phyloP scores from a whole-genome alignment of 2,797 vertebrate species.

The Microctenopoma steveboyesi region DNA sequence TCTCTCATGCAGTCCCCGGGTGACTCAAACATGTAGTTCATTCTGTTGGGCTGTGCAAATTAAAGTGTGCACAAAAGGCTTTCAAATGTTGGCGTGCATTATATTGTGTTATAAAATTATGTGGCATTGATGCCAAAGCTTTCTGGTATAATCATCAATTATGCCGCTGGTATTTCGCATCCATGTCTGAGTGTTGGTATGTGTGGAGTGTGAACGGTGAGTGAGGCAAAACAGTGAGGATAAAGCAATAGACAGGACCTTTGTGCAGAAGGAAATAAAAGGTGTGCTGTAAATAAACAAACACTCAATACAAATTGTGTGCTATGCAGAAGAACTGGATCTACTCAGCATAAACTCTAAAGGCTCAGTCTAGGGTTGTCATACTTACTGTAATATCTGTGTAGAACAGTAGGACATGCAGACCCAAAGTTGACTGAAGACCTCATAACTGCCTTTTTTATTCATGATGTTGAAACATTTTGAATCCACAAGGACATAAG shows the following conservation, averaged over 20 bases:
- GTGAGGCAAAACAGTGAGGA: constrained; percentile 50
- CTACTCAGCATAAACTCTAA: constrained; percentile 48
- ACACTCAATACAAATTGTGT: constrained; percentile 29
- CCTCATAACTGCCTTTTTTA: constrained; percentile 34
- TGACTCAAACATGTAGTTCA: constrained; percentile 71
- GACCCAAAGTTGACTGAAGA: constrained; percentile 41
- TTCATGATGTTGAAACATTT: constrained; percentile 38
- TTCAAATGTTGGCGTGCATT: constrained; percentile 52
- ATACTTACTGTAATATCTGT: constrained; percentile 52
- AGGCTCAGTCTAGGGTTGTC: constrained; percentile 37
- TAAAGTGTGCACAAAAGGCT: constrained; percentile 63
- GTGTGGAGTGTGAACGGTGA: constrained; percentile 20
- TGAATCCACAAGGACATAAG: constrained; percentile 1
- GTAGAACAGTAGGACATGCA: constrained; percentile 26
- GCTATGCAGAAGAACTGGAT: constrained; percentile 19
- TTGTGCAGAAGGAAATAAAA: constrained; percentile 43
- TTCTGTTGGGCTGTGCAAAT: constrained; percentile 58
- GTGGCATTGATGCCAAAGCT: constrained; percentile 61
- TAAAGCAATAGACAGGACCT: constrained; percentile 50
- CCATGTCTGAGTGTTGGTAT: constrained; percentile 38
- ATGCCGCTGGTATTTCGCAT: constrained; percentile 48
- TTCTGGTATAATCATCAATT: constrained; percentile 65
- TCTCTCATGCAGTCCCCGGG: constrained; percentile 49
- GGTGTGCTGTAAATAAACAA: constrained; percentile 55
- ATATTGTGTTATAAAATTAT: constrained; percentile 56